Evolutionary conservation across 2,888 invertebrate species (phyloP).

Genomic region (Sympetrum striolatum): DNA sequence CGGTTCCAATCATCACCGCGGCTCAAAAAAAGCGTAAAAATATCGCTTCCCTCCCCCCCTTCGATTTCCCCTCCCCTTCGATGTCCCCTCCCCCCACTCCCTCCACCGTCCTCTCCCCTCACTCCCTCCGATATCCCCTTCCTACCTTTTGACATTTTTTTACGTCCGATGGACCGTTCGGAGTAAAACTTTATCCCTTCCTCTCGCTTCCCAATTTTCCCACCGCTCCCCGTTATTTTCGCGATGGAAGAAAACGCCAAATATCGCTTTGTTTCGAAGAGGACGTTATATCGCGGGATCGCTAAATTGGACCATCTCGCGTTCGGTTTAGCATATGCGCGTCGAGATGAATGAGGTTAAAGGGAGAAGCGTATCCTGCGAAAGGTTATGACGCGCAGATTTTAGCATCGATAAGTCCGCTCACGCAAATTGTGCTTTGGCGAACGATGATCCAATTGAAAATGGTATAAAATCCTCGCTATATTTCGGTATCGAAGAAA

Average conservation of each 20-base stretch:
- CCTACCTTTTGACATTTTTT: not conserved
- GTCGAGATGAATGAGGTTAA: not conserved
- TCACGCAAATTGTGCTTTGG: too few species aligned
- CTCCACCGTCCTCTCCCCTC: not conserved
- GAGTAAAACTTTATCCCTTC: not conserved
- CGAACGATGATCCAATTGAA: too few species aligned
- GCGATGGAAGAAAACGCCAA: not conserved
- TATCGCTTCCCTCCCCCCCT: not conserved
- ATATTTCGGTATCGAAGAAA: too few species aligned
- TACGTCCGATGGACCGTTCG: not conserved
- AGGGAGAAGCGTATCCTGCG: too few species aligned
- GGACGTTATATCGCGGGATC: not conserved
- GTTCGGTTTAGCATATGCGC: not conserved
- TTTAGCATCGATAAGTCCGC: too few species aligned
- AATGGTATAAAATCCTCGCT: too few species aligned
- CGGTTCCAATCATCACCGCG: constrained; percentile 18
- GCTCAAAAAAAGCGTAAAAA: not conserved
- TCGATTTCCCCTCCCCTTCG: not conserved
- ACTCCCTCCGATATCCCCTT: not conserved
- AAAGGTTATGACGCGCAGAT: too few species aligned
- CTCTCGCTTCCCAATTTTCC: not conserved
- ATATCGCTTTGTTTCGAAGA: not conserved
- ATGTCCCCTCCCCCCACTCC: not conserved
- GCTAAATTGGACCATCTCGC: not conserved
- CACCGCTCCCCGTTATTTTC: not conserved